phyloP scores from a whole-genome alignment of 2,888 invertebrate species.

The Polietes domitor region DNA sequence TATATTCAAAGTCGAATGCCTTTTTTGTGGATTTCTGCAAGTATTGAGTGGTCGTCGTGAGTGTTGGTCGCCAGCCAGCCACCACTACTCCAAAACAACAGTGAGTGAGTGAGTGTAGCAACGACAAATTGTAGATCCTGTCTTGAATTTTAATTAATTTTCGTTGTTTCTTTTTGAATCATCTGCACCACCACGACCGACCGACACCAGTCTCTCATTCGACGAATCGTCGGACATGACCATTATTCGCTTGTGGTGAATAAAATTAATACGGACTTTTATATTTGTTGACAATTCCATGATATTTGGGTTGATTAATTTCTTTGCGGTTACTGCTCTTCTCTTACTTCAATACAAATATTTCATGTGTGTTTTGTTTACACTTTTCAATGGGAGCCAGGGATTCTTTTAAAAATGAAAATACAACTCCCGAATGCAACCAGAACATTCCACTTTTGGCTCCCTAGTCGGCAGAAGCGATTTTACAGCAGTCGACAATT shows the following conservation, averaged over 20 bases:
- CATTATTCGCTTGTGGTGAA: constrained; percentile 6
- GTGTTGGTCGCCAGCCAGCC: neutral
- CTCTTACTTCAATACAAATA: neutral
- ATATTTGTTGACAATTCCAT: constrained; percentile 27
- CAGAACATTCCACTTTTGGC: no score
- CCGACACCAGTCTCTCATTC: constrained; percentile 23
- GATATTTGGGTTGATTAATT: constrained; percentile 10
- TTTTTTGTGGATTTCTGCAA: constrained; percentile 37
- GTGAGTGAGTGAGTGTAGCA: constrained; percentile 30
- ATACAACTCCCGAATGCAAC: no score
- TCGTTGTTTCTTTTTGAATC: constrained; percentile 31
- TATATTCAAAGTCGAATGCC: constrained; percentile 44
- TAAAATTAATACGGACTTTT: constrained; percentile 36
- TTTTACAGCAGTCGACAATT: no score
- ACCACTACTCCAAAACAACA: neutral
- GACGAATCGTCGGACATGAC: neutral
- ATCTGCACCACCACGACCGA: neutral
- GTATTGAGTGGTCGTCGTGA: constrained; percentile 17
- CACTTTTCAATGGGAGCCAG: neutral
- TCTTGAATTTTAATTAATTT: constrained; percentile 58
- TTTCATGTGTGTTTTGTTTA: neutral
- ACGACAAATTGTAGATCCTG: constrained; percentile 49
- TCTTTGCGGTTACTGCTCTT: neutral
- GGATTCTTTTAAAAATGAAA: neutral
- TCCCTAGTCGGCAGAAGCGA: no score